Percentiles rank a stretch among this genome's conserved stretches.
Conservation (phyloP, 1,140 invertebrate genomes). For the Agrypnia vestita region DNA sequence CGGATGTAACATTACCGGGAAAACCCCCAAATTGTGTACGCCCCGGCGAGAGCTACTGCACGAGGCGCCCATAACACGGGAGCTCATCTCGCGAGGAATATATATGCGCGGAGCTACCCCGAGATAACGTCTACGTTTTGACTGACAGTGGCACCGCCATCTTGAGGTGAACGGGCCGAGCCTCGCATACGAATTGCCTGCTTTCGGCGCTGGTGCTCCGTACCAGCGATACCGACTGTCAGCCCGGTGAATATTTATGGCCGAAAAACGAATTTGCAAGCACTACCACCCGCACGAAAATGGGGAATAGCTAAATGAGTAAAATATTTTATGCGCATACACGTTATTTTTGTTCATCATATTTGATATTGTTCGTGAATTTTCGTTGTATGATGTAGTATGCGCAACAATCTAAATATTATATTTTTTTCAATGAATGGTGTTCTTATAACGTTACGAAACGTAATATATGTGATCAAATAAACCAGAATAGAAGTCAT, state of each 20-base stretch:
- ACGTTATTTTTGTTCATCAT: slow-evolving; percentile 61
- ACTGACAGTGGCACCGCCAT: slow-evolving; percentile 62
- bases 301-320: slow-evolving; percentile 59
- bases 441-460: not conserved
- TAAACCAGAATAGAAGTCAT: too few species aligned
- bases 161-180: slow-evolving; percentile 61
- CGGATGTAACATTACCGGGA: too few species aligned
- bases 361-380: slow-evolving; percentile 59
- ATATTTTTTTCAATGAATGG: not conserved
- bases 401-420: slow-evolving; percentile 1
- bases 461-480: too few species aligned
- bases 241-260: slow-evolving; percentile 61
- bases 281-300: slow-evolving; percentile 52
- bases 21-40: not conserved
- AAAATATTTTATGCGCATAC: slow-evolving; percentile 61
- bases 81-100: slow-evolving; percentile 57
- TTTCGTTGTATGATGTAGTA: slow-evolving; percentile 19
- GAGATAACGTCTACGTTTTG: slow-evolving; percentile 62
- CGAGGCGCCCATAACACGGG: slow-evolving; percentile 51
- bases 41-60: not conserved
- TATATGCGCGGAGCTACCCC: slow-evolving; percentile 57
- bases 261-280: slow-evolving; percentile 63
- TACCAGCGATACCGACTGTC: slow-evolving; percentile 61
- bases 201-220: slow-evolving; percentile 54
- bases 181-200: slow-evolving; percentile 62